phyloP scores from a whole-genome alignment of 1,140 invertebrate genomes.

The Drosophila melanogaster region Release_6_plus_ISO1_MT NT_037436.4:9894001-9894500 shows the following conservation, averaged over 20 bases:
- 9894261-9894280: conserved; percentile 31
- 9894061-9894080: conserved; percentile 18
- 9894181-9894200: conserved; percentile 26
- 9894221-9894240: conserved; percentile 10
- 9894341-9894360: conserved; percentile 35
- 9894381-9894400: conserved; percentile 19
- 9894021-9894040: conserved; percentile 25
- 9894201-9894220: conserved; percentile 23
- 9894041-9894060: conserved; percentile 20
- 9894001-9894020: conserved; percentile 25
- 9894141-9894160: conserved; percentile 21
- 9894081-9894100: conserved; percentile 41
- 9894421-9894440: conserved; percentile 37
- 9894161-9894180: conserved; percentile 28
- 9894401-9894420: conserved; percentile 51
- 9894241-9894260: conserved; percentile 11
- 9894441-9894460: conserved; percentile 4
- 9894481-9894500: conserved; percentile 30
- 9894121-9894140: conserved; percentile 11
- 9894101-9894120: conserved; percentile 38
- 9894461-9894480: conserved; percentile 14
- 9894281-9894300: conserved; percentile 14
- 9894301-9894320: no score
- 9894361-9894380: background rate
- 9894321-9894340: background rate